A percentile compares a stretch with the other conserved stretches of the same genome.
These are phyloP conservation scores for Pteronotus mesoamericanus DNA, from an alignment of 2,797 vertebrate genomes.

Conservation along the genomic window DNA sequence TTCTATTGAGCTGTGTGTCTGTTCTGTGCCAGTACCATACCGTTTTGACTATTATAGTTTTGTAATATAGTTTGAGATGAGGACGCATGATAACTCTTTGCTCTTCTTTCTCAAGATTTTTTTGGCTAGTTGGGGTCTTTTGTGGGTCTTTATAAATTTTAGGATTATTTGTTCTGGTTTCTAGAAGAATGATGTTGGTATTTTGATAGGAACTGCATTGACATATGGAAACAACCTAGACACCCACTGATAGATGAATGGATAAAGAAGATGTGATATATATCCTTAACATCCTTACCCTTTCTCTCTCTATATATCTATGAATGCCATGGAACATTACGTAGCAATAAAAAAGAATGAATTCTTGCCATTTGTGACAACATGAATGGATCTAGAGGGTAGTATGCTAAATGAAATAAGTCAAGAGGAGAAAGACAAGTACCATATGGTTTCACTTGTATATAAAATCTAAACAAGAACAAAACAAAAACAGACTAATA, in stretches of 20 bases:
- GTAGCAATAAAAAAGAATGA: not conserved
- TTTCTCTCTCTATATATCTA: too few species aligned
- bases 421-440: not conserved
- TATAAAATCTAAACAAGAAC: not conserved
- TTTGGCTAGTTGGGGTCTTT: not conserved
- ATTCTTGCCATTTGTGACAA: not conserved
- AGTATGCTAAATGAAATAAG: not conserved
- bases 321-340: not conserved
- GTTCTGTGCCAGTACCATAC: not conserved
- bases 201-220: not conserved
- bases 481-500: not conserved
- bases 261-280: not conserved
- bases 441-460: not conserved
- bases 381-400: not conserved
- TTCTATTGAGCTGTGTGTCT: not conserved
- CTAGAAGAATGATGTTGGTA: not conserved
- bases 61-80: not conserved
- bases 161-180: not conserved
- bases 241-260: not conserved
- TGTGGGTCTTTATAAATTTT: not conserved
- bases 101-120: not conserved
- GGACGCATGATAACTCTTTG: not conserved
- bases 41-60: not conserved
- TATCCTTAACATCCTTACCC: too few species aligned
- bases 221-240: not conserved